Conservation (phyloP, 2,797 vertebrate species). For the Decapterus maruadsi region DNA sequence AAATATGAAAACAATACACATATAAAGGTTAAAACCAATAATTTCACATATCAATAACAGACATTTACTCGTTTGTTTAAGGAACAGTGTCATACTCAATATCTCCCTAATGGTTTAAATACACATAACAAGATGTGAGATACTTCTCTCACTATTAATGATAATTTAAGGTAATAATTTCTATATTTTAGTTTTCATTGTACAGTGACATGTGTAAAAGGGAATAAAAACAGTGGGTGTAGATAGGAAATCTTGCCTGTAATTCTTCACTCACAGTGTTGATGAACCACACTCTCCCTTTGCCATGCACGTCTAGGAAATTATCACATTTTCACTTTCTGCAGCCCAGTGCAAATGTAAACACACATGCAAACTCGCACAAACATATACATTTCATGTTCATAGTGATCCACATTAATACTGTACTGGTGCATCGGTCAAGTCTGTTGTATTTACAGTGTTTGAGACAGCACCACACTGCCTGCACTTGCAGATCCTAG, state of each 20-base stretch:
- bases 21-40: conserved; percentile 52
- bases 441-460: conserved; percentile 60
- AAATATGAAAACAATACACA: conserved; percentile 59
- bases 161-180: conserved; percentile 56
- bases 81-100: conserved; percentile 69
- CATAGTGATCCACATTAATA: conserved; percentile 53
- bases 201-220: conserved; percentile 37
- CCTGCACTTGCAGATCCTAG: conserved; percentile 38
- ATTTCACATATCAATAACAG: conserved; percentile 75
- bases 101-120: conserved; percentile 50
- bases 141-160: conserved; percentile 42
- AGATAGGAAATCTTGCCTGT: conserved; percentile 29
- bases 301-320: conserved; percentile 43
- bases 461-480: conserved; percentile 29
- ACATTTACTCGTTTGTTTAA: conserved; percentile 56
- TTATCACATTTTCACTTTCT: conserved; percentile 48
- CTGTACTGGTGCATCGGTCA: conserved; percentile 44
- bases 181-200: conserved; percentile 32
- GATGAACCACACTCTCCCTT: conserved; percentile 60
- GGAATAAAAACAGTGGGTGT: conserved; percentile 35
- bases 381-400: conserved; percentile 35
- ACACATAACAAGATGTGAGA: conserved; percentile 49
- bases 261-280: conserved; percentile 55
- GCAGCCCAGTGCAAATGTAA: conserved; percentile 67
- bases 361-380: conserved; percentile 60